Evolutionary conservation across 2,113 vertebrate species (phyloP).

Genomic region (Dasyornis broadbenti): DNA sequence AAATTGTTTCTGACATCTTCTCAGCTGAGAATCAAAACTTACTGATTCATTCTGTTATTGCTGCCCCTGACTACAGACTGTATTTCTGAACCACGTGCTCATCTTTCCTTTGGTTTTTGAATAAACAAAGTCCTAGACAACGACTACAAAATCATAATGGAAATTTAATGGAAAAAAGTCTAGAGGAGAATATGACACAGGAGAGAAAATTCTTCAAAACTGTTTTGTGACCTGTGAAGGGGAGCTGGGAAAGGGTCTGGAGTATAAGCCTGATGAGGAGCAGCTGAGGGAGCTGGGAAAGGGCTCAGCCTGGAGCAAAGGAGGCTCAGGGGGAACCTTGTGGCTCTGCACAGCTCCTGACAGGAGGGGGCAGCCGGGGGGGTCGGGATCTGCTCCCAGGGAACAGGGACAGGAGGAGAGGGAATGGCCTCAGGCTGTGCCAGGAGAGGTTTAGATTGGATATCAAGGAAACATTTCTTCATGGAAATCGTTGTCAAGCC

Average conservation of each 20-base stretch:
- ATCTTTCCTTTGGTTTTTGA: background rate
- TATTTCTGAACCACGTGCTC: background rate
- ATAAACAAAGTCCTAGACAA: background rate
- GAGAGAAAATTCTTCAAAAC: background rate
- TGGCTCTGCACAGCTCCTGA: background rate
- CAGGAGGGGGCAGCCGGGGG: background rate
- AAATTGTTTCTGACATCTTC: background rate
- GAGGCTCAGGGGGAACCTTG: background rate
- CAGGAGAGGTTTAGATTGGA: accelerated
- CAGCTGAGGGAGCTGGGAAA: background rate
- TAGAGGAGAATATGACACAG: background rate
- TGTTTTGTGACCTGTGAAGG: accelerated
- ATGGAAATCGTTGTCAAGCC: background rate
- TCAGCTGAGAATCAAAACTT: background rate
- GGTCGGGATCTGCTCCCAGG: background rate
- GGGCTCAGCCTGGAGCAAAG: background rate
- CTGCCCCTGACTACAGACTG: background rate
- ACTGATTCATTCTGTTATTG: background rate
- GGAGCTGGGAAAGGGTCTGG: background rate
- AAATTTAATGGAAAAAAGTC: background rate
- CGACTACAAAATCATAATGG: accelerated
- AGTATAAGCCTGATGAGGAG: accelerated
- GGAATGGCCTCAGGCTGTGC: accelerated
- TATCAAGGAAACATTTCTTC: background rate
- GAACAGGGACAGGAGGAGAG: background rate